Evolutionary conservation across 2,888 invertebrate species (phyloP).

Genomic region (Carpatolechia fugitivella): DNA sequence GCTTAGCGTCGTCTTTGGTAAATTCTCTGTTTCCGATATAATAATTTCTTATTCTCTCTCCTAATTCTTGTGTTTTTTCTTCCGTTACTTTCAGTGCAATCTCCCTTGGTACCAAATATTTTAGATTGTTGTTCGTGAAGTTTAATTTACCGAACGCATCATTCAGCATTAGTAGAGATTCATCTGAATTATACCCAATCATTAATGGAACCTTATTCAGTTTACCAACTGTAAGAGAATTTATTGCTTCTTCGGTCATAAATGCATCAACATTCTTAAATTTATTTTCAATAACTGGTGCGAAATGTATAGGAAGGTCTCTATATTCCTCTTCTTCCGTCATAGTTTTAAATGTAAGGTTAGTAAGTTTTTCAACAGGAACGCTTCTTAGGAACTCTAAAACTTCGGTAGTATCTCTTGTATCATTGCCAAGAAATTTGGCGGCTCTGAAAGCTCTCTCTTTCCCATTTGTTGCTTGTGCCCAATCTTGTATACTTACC

Average conservation of each 20-base stretch:
- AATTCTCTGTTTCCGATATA: conserved; percentile 31
- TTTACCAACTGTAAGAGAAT: conserved; percentile 32
- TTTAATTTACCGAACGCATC: conserved; percentile 29
- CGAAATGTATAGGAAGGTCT: conserved; percentile 38
- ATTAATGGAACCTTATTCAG: conserved; percentile 37
- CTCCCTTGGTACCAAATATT: conserved; percentile 35
- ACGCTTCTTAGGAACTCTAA: conserved; percentile 31
- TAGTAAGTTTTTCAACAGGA: conserved; percentile 29
- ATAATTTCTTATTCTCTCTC: conserved; percentile 31
- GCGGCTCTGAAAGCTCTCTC: conserved; percentile 30
- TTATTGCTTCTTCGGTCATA: conserved; percentile 33
- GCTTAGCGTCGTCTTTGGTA: background rate
- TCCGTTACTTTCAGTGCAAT: conserved; percentile 25
- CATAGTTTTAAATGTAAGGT: conserved; percentile 30
- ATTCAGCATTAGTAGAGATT: conserved; percentile 32
- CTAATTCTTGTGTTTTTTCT: conserved; percentile 26
- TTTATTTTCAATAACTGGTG: conserved; percentile 43
- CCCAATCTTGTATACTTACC: conserved; percentile 37
- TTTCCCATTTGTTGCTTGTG: conserved; percentile 21
- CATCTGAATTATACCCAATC: conserved; percentile 38
- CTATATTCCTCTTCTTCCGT: conserved; percentile 33
- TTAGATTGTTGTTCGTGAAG: conserved; percentile 32
- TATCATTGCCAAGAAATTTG: conserved; percentile 30
- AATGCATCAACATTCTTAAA: conserved; percentile 36
- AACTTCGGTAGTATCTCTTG: conserved; percentile 26